These are phyloP conservation scores for Drosophila serrata DNA, from an alignment of 1,140 invertebrate species.

Conservation along the genomic window DNA sequence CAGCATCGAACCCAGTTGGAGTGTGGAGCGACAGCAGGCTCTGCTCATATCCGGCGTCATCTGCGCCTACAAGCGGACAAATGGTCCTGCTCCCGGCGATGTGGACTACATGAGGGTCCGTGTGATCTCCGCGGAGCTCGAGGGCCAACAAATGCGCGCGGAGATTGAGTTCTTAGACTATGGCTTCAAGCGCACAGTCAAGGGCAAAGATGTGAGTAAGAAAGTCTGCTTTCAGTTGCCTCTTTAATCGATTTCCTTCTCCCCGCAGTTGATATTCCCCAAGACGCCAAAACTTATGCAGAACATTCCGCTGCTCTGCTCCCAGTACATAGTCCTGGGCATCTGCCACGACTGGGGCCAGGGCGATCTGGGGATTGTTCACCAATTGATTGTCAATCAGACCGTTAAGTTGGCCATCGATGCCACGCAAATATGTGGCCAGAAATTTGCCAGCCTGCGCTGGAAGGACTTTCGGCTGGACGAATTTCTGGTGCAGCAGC, in stretches of 20 bases:
- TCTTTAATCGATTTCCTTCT: neutral
- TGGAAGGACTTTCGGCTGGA: constrained; percentile 77
- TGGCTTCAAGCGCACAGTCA: constrained; percentile 86
- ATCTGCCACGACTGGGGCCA: constrained; percentile 75
- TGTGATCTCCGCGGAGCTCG: constrained; percentile 53
- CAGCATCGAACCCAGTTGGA: constrained; percentile 70
- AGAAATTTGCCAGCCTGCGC: constrained; percentile 75
- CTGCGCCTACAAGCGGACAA: constrained; percentile 67
- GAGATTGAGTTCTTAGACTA: constrained; percentile 90
- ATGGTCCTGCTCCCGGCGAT: constrained; percentile 71
- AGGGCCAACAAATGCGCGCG: constrained; percentile 80
- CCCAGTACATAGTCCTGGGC: constrained; percentile 75
- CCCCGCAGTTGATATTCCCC: constrained; percentile 71
- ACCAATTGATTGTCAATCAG: constrained; percentile 63
- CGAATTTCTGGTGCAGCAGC: constrained; percentile 77
- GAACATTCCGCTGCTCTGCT: constrained; percentile 67
- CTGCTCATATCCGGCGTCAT: constrained; percentile 62
- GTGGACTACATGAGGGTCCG: constrained; percentile 72
- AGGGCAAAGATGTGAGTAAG: constrained; percentile 70
- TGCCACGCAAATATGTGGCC: constrained; percentile 60
- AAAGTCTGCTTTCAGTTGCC: neutral
- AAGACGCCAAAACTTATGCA: constrained; percentile 69
- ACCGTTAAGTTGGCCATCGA: constrained; percentile 59
- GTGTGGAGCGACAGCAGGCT: constrained; percentile 70
- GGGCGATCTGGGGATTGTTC: constrained; percentile 56